Evolutionary conservation across 1,140 invertebrate species (phyloP).

Genomic region (Drosophila guanche): DNA sequence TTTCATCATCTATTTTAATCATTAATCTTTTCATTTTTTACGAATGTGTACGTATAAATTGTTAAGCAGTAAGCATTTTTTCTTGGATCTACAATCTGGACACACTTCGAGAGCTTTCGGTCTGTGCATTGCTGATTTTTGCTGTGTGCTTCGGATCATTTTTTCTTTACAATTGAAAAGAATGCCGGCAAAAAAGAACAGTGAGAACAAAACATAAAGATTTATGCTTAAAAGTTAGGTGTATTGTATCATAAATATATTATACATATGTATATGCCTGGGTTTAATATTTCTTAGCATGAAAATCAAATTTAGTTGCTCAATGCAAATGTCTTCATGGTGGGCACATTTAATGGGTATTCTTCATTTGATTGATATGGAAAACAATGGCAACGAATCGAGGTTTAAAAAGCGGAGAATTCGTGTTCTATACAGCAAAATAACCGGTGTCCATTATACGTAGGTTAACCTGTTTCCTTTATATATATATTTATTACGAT

Average conservation of each 20-base stretch:
- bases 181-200: constrained; percentile 11
- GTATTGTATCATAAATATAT: constrained; percentile 36
- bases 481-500: constrained; percentile 27
- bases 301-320: constrained; percentile 11
- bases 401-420: constrained; percentile 19
- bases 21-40: constrained; percentile 28
- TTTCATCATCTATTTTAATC: constrained; percentile 22
- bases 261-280: constrained; percentile 36
- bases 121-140: neutral
- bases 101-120: constrained; percentile 19
- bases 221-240: constrained; percentile 26
- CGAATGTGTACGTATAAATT: constrained; percentile 42
- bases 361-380: constrained; percentile 14
- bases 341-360: constrained; percentile 39
- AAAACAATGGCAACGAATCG: constrained; percentile 36
- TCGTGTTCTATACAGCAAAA: constrained; percentile 51
- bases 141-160: neutral
- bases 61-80: constrained; percentile 50
- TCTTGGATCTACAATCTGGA: constrained; percentile 11
- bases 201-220: constrained; percentile 12
- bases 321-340: constrained; percentile 6
- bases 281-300: constrained; percentile 7
- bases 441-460: constrained; percentile 18
- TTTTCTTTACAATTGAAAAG: constrained; percentile 31
- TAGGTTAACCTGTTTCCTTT: constrained; percentile 16